phyloP scores from a whole-genome alignment of 2,888 invertebrate genomes.

The Diploptera punctata region DNA sequence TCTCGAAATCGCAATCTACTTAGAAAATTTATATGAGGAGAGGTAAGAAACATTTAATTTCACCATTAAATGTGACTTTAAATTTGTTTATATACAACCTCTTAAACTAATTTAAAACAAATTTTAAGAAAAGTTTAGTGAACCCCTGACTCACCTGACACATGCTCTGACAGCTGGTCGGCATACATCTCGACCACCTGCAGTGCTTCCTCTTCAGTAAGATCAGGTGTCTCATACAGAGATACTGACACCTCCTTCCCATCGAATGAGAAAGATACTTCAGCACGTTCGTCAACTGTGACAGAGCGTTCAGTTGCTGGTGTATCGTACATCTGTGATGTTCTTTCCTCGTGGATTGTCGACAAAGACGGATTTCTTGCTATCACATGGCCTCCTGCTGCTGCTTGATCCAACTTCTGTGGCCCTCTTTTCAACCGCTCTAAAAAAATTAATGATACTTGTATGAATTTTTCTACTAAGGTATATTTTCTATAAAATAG shows the following conservation, averaged over 20 bases:
- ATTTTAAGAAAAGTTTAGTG: too few relatives aligned
- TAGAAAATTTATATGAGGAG: too few relatives aligned
- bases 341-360: slow-evolving; percentile 89
- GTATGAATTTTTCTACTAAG: too few relatives aligned
- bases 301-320: slow-evolving; percentile 71
- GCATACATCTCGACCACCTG: slow-evolving; percentile 95
- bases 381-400: slow-evolving; percentile 51
- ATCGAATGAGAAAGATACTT: slow-evolving; percentile 89
- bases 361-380: slow-evolving; percentile 84
- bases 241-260: slow-evolving; percentile 92
- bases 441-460: too few relatives aligned
- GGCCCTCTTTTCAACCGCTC: slow-evolving; percentile 4
- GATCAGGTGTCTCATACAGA: slow-evolving; percentile 89
- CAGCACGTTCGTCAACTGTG: slow-evolving; percentile 77
- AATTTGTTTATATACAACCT: too few relatives aligned
- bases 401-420: background rate
- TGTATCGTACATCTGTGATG: slow-evolving; percentile 87
- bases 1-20: too few relatives aligned
- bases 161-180: slow-evolving; percentile 88
- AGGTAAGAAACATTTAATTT: too few relatives aligned
- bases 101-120: slow-evolving; percentile 15
- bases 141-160: slow-evolving; percentile 64
- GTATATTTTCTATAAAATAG: too few relatives aligned
- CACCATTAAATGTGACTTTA: too few relatives aligned
- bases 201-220: slow-evolving; percentile 90